These are phyloP conservation scores for Oostethus manadensis DNA, from an alignment of 2,113 vertebrate species.

Conservation along the genomic window DNA sequence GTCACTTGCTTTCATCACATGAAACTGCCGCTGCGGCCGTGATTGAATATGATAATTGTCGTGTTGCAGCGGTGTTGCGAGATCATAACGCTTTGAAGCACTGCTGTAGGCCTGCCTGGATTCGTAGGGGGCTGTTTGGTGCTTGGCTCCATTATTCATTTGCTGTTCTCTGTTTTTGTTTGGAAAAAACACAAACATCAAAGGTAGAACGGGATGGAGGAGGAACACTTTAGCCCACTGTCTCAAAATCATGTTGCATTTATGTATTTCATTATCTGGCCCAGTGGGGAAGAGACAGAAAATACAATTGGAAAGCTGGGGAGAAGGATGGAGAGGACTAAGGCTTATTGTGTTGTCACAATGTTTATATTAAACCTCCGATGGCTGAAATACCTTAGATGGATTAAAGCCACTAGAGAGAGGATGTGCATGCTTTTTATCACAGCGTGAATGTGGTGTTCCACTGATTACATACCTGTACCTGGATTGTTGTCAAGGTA, in stretches of 20 bases:
- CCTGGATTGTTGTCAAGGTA: background rate
- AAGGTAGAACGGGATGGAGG: slow-evolving; percentile 47
- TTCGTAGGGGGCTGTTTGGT: slow-evolving; percentile 46
- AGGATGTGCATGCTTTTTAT: slow-evolving; percentile 6
- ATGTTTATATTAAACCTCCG: slow-evolving; percentile 51
- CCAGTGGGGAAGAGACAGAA: slow-evolving; percentile 27
- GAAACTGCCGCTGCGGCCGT: slow-evolving; percentile 11
- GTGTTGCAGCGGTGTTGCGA: slow-evolving; percentile 8
- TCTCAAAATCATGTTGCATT: slow-evolving; percentile 52
- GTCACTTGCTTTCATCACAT: slow-evolving; percentile 4
- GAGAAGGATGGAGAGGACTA: slow-evolving; percentile 30
- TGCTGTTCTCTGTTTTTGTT: slow-evolving; percentile 56
- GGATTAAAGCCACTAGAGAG: slow-evolving; percentile 23
- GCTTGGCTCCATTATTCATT: slow-evolving; percentile 60
- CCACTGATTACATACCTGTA: background rate
- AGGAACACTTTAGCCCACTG: slow-evolving; percentile 32
- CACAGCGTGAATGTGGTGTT: background rate
- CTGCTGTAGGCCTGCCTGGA: slow-evolving; percentile 53
- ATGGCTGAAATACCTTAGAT: slow-evolving; percentile 27
- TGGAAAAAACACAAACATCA: slow-evolving; percentile 49
- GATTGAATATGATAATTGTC: slow-evolving; percentile 17
- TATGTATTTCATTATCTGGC: slow-evolving; percentile 61
- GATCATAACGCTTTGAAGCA: slow-evolving; percentile 46
- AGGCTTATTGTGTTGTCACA: slow-evolving; percentile 48
- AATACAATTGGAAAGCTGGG: slow-evolving; percentile 19